Base-by-base conservation (phyloP, 2,113 vertebrate genomes). In the Tragulus kanchil region DNA sequence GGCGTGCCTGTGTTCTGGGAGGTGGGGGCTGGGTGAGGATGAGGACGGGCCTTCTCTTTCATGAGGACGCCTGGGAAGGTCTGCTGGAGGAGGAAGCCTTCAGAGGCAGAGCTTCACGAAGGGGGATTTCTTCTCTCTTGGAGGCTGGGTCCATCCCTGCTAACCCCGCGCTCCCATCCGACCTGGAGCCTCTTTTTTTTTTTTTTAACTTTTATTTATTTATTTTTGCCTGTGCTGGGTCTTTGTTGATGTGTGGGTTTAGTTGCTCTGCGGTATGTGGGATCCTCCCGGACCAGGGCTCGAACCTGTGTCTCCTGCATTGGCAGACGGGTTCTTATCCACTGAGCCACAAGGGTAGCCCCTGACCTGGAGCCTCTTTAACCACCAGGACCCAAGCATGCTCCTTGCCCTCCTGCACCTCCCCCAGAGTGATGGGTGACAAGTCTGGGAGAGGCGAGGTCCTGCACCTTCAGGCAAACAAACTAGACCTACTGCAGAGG, bases 161-260 rank as follows among this genome's bases (percentile, higher is more conserved):
- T 14, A 4, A 9, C 21, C 25, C 17, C 17, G 15, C 0, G 9
- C 6, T 15, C 28, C 16, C 15, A 3, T 0, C 15, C 4, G 1
- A 52, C 69, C 26, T 56, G 79, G 50, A 36, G 36, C 36, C 36
- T 36, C 36, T 36, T 36, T 36, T 36, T 36, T 36, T 36, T 36
- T 36, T 36, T 36, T 36, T 36, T 36, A 36, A 36, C 36, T 36
- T 36, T 36, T 36, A 36, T 36, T 36, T 36, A 36, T 36, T 36
- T 36, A 36, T 36, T 36, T 36, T 36, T 36, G 36, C 36, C 36
- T 36, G 36, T 36, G 36, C 36, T 36, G 36, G 36, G 36, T 36
- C 36, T 36, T 36, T 36, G 36, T 36, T 36, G 36, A 36, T 36
- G 36, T 36, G 36, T 36, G 36, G 36, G 36, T 36, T 36, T 36